Evolutionary conservation across 2,888 invertebrate genomes (phyloP).

Genomic region (Clepsis dumicolana): DNA sequence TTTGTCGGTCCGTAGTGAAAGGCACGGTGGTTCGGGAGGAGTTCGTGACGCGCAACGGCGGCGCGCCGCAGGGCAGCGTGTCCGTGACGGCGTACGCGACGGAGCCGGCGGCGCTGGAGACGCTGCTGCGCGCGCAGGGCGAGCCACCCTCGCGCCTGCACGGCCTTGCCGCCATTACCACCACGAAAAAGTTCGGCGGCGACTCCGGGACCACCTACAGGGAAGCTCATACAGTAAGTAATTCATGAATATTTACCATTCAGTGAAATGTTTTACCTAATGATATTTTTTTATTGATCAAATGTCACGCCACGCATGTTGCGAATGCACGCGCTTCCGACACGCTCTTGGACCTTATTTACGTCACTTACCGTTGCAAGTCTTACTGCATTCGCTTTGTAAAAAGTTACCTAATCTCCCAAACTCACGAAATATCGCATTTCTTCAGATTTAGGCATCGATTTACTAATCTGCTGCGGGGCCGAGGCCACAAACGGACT

Average conservation of each 20-base stretch:
- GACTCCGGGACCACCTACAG: conserved; percentile 71
- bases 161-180: conserved; percentile 80
- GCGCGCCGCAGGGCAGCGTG: conserved; percentile 89
- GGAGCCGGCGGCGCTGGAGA: conserved; percentile 86
- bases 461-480: conserved; percentile 5
- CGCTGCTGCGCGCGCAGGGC: conserved; percentile 70
- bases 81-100: conserved; percentile 90
- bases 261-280: no score
- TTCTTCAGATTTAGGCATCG: conserved; percentile 5
- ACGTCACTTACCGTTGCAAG: not conserved
- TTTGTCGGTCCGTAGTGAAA: conserved; percentile 84
- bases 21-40: conserved; percentile 90
- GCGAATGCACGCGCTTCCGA: no score
- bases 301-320: no score
- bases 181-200: conserved; percentile 79
- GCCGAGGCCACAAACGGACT: conserved; percentile 4
- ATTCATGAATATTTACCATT: no score
- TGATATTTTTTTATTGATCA: no score
- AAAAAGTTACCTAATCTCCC: not conserved
- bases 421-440: not conserved
- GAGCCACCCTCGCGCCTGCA: conserved; percentile 73
- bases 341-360: not conserved
- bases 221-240: conserved; percentile 71
- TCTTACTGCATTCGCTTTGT: not conserved
- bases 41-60: conserved; percentile 89